Evolutionary conservation across 1,140 invertebrate species (phyloP), one percentile per base, ranked within the genome.

Genomic region (Pseudomyrmex sp.): DNA sequence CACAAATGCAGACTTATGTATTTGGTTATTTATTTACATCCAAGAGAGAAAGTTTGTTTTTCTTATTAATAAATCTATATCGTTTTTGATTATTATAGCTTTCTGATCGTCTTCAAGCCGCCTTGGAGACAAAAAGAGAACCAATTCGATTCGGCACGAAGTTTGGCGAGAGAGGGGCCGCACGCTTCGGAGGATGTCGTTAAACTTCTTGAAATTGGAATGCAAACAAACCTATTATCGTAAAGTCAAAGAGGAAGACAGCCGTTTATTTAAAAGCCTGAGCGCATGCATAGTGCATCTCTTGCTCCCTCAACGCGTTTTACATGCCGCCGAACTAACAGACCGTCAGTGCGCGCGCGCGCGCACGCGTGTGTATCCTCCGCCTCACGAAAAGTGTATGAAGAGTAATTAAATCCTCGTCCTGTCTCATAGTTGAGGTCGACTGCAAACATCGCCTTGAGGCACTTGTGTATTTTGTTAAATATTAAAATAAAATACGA

Each of bases 141-240:
- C 46, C n/a, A 46, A 77, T 83, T 15, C 15, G 54, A 69, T 56
- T 73, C 62, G 74, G 48, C 54, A 63, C 15, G 20, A 48, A 62
- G 66, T 75, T 72, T 46, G 65, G 23, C 65, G 62, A 63, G 54
- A 69, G 62, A 26, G 35, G 65, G 10, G 20, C 69, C 10, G 44
- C 72, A 61, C 58, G 73, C 62, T 74, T 86, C 23, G 68, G 72
- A 88, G 89, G 85, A 90, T 87, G 87, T 90, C 85, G 90, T 91
- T 90, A 89, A 90, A 91, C 88, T 93, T 91, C 88, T 93, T 90
- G 84, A 90, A 93, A 93, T 92, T 93, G 90, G 88, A 92, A 93
- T 91, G 87, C 92, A 93, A 93, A 93, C 93, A 92, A 93, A 93
- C 90, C 91, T 87, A 93, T 94, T 93, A 93, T 90, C 90, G 88